Evolutionary conservation across 2,113 vertebrate genomes (phyloP).

Genomic region (Crotalus helleri): DNA sequence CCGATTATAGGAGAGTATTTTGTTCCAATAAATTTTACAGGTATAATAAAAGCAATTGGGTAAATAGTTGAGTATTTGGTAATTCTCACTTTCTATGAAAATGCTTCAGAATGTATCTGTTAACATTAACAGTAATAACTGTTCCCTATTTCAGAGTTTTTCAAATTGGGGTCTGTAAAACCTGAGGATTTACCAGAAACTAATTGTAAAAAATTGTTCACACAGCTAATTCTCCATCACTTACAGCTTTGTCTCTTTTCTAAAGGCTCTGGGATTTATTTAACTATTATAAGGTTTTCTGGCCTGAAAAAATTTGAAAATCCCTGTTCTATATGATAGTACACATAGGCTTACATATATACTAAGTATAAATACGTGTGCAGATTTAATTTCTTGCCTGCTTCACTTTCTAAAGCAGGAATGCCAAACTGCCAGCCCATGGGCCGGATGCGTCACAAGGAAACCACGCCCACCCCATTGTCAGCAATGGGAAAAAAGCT

Average conservation of each 20-base stretch:
- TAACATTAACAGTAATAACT: not conserved
- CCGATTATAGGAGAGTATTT: not conserved
- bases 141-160: not conserved
- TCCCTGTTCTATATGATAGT: not conserved
- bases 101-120: not conserved
- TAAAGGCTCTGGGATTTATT: not conserved
- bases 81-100: not conserved
- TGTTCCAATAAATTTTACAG: not conserved
- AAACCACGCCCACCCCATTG: no score
- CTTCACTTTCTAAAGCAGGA: not conserved
- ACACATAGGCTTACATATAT: not conserved
- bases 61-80: not conserved
- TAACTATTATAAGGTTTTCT: not conserved
- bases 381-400: not conserved
- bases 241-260: not conserved
- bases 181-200: not conserved
- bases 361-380: not conserved
- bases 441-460: no score
- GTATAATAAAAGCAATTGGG: not conserved
- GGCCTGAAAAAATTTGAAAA: not conserved
- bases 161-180: not conserved
- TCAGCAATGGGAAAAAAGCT: no score
- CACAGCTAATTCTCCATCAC: not conserved
- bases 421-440: no score
- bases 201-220: not conserved